Base-by-base conservation (phyloP, 2,888 invertebrate species). In the Deilephila elpenor region DNA sequence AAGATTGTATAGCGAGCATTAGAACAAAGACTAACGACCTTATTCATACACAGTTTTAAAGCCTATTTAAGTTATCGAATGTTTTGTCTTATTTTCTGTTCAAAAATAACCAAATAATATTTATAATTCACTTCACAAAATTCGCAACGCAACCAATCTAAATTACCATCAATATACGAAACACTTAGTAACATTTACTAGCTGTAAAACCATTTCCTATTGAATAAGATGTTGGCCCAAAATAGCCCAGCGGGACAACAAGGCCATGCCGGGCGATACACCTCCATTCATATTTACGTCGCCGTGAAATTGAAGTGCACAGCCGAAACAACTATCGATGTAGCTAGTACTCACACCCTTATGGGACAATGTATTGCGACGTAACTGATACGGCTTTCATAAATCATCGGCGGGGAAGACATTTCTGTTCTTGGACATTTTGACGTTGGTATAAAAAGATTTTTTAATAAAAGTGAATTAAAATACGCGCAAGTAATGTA, bases 221-320 rank as follows among this genome's bases (percentile, higher is more conserved):
- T 51, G 25, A 51, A 51, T 67, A 67, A 67, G 67, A 67, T 20
- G 67, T 51, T 51, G 25, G 25, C 17, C 17, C 5, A 25, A 51
- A 67, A 44, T 67, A 25, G 51, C 25, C 29, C 67, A 56, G 51
- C 25, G 67, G 20, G 62, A 14, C 67, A 67, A 56, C 67, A 67
- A 67, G 67, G 67, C 20, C 17, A 37, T 1, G 3, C 25, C 11
- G 29, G 29, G 11, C 60, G 29, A 60, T 29, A 60, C 25, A 1
- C n/a, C 64, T 44, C 51, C 51, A 67, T 67, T 67, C 67, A 67
- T 67, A 67, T 67, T 67, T 25, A 67, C 67, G 67, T 25, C 44
- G 44, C 44, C 67, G 44, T 67, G 67, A 67, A 67, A 67, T 67
- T 67, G 67, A 67, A 67, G 44, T 67, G 67, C 51, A 14, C n/a